These are phyloP conservation scores for Pterois miles DNA, from an alignment of 2,797 vertebrate species.

Conservation along the genomic window DNA sequence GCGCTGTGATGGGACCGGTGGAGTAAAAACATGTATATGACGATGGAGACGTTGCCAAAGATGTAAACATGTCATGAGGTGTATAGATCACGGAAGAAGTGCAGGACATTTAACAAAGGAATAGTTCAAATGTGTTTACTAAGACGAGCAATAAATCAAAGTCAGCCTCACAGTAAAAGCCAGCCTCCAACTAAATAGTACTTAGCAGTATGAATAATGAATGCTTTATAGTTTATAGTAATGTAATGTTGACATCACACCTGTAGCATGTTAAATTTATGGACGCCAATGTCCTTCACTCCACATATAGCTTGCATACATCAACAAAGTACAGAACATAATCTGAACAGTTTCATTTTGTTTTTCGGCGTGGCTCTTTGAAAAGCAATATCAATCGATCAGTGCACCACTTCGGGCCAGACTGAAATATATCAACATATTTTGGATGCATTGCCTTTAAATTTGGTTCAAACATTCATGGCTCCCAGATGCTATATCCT, in stretches of 20 bases:
- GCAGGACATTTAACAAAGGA: conserved; percentile 36
- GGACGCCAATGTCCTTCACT: conserved; percentile 5
- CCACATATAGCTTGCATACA: background rate
- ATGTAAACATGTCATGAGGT: conserved; percentile 59
- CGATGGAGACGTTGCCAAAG: conserved; percentile 26
- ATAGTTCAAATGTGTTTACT: conserved; percentile 37
- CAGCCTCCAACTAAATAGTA: conserved; percentile 8
- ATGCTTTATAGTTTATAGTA: background rate
- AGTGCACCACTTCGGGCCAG: background rate
- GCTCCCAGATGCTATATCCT: background rate
- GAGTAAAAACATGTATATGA: conserved; percentile 38
- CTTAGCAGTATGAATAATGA: conserved; percentile 32
- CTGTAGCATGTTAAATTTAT: conserved; percentile 29
- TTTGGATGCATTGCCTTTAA: background rate
- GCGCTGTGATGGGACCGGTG: conserved; percentile 21
- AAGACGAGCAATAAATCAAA: conserved; percentile 50
- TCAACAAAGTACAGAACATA: too few species aligned
- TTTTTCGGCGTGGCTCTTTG: background rate
- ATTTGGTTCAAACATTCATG: background rate
- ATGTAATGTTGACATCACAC: conserved; percentile 39
- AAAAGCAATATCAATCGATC: background rate
- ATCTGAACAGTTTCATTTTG: too few species aligned
- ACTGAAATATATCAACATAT: background rate
- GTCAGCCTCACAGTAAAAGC: conserved; percentile 29
- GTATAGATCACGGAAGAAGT: conserved; percentile 12